Conservation (phyloP, 1,140 invertebrate genomes). For the Ostrea edulis region DNA sequence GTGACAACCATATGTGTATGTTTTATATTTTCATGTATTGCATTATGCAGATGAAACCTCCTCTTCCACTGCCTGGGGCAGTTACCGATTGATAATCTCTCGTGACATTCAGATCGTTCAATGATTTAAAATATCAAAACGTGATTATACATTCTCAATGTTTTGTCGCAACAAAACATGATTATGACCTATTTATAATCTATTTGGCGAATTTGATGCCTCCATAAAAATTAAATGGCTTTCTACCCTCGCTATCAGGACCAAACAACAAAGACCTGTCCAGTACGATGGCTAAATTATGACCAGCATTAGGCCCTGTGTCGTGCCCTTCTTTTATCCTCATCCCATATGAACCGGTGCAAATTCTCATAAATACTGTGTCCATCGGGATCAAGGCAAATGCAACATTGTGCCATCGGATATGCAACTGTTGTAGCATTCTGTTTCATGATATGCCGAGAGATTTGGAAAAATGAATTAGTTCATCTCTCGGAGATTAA, state of each 20-base stretch:
- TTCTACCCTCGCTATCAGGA: not conserved
- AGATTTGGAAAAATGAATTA: not conserved
- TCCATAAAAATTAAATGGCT: slow-evolving; percentile 22
- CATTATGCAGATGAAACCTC: too few species aligned
- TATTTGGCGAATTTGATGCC: slow-evolving; percentile 18
- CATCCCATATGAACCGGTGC: not conserved
- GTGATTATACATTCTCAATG: not conserved
- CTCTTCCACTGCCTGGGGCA: too few species aligned
- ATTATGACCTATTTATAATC: slow-evolving; percentile 33
- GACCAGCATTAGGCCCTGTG: not conserved
- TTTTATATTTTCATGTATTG: too few species aligned
- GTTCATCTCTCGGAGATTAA: not conserved
- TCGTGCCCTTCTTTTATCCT: not conserved
- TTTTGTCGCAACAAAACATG: slow-evolving; percentile 32
- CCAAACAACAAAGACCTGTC: slow-evolving; percentile 11
- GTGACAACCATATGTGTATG: too few species aligned
- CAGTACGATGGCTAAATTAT: not conserved
- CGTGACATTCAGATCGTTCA: too few species aligned
- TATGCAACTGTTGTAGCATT: not conserved
- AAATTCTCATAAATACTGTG: not conserved
- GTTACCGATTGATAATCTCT: too few species aligned
- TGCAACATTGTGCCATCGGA: not conserved
- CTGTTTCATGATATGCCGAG: not conserved
- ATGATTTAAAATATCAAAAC: not conserved
- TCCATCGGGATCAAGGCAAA: not conserved